phyloP scores from a whole-genome alignment of 2,113 vertebrate species.

The Apaloderma vittatum region DNA sequence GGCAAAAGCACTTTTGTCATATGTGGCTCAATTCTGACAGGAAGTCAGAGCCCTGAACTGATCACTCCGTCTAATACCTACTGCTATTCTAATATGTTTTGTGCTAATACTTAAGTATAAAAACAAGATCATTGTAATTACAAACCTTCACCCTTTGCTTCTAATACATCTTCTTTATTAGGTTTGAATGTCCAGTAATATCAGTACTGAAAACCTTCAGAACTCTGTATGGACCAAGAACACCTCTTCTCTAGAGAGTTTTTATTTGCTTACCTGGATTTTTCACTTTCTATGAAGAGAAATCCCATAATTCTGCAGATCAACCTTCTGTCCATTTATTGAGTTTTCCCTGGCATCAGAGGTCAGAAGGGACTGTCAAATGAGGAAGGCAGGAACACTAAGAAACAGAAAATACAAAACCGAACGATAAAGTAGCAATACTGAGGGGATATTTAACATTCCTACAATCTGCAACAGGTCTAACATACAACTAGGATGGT shows the following conservation, averaged over 20 bases:
- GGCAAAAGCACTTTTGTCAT: background rate
- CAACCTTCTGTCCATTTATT: conserved; percentile 45
- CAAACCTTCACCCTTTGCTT: background rate
- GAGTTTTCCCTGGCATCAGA: conserved; percentile 53
- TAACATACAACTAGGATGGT: background rate
- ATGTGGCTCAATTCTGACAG: background rate
- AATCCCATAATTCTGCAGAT: conserved; percentile 57
- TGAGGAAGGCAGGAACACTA: background rate
- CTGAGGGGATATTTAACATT: background rate
- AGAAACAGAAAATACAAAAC: conserved; percentile 64
- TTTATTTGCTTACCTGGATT: conserved; percentile 58
- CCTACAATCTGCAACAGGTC: background rate
- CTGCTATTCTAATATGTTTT: background rate
- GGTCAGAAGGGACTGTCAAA: conserved; percentile 45
- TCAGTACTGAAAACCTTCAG: conserved; percentile 12
- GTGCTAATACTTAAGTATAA: background rate
- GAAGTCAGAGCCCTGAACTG: background rate
- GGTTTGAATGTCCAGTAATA: background rate
- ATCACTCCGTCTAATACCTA: background rate
- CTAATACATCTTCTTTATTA: background rate
- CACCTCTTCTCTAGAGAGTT: background rate
- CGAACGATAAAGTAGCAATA: background rate
- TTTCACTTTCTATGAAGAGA: conserved; percentile 55
- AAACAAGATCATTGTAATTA: background rate
- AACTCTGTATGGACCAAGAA: conserved; percentile 12